These are phyloP conservation scores for Notarius quadriscutis DNA, from an alignment of 2,113 vertebrate species.

Conservation along the genomic window DNA sequence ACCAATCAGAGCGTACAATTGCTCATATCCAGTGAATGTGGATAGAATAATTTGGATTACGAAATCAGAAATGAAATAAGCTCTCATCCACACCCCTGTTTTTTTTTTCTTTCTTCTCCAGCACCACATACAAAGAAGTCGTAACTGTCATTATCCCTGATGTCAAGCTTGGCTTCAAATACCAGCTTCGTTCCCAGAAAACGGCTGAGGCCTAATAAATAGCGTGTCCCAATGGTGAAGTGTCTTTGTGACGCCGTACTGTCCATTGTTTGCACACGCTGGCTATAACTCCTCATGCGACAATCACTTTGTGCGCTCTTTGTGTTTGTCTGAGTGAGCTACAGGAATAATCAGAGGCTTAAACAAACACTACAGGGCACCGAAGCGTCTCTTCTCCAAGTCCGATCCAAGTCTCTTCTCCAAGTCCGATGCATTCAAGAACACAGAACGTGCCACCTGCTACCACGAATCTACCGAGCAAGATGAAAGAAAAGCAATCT, in stretches of 20 bases:
- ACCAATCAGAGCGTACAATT: no score
- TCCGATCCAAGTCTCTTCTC: slow-evolving; percentile 7
- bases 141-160: no score
- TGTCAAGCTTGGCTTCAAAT: background rate
- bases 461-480: background rate
- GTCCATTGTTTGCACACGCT: slow-evolving; percentile 36
- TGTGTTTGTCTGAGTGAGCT: slow-evolving; percentile 66
- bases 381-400: slow-evolving; percentile 67
- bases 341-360: slow-evolving; percentile 75
- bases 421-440: background rate
- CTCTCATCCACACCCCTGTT: background rate
- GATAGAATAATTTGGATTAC: background rate
- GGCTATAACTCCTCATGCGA: slow-evolving; percentile 52
- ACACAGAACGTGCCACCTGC: background rate
- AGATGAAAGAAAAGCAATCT: background rate
- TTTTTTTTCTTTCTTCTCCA: background rate
- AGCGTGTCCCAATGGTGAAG: slow-evolving; percentile 37
- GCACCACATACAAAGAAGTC: background rate
- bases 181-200: background rate
- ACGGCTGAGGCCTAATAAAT: slow-evolving; percentile 45
- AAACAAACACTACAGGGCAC: slow-evolving; percentile 64
- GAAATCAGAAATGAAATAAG: slow-evolving; percentile 3
- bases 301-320: slow-evolving; percentile 70
- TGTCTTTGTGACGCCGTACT: slow-evolving; percentile 35
- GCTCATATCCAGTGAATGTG: background rate